Conservation (phyloP, 2,113 vertebrate species). For the Rhabdomys dilectus region DNA sequence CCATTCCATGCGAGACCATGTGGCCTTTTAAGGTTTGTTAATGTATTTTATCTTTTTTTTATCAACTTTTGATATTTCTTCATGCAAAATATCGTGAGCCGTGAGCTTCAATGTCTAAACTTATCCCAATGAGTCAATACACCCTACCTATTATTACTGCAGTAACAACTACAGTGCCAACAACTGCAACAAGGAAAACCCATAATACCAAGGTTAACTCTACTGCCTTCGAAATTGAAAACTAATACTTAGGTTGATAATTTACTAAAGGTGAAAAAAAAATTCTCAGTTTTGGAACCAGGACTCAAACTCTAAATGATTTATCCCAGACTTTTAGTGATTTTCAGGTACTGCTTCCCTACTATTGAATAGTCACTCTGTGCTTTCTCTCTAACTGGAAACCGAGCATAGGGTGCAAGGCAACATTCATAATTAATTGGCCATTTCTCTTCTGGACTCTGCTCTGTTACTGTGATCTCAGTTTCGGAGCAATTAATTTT, state of each 20-base stretch:
- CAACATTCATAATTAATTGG: neutral
- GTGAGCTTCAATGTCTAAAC: neutral
- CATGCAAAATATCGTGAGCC: neutral
- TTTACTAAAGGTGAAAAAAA: neutral
- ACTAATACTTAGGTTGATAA: neutral
- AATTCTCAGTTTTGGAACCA: neutral
- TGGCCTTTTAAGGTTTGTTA: neutral
- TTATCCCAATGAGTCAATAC: neutral
- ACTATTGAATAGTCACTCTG: neutral
- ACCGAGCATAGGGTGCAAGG: neutral
- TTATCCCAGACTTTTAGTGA: neutral
- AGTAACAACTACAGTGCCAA: neutral
- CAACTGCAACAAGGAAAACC: neutral
- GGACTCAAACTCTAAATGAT: neutral
- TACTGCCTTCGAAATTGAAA: conserved; percentile 33
- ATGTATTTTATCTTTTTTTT: neutral
- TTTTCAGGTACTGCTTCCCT: neutral
- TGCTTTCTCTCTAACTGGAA: neutral
- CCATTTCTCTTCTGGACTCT: conserved; percentile 27
- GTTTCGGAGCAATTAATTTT: neutral
- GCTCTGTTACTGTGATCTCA: neutral
- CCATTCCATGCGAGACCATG: neutral
- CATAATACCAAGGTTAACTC: neutral
- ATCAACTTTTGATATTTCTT: conserved; percentile 6
- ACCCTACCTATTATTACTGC: neutral